Conservation (phyloP, 1,140 invertebrate genomes). For the Leucophenga varia region DNA sequence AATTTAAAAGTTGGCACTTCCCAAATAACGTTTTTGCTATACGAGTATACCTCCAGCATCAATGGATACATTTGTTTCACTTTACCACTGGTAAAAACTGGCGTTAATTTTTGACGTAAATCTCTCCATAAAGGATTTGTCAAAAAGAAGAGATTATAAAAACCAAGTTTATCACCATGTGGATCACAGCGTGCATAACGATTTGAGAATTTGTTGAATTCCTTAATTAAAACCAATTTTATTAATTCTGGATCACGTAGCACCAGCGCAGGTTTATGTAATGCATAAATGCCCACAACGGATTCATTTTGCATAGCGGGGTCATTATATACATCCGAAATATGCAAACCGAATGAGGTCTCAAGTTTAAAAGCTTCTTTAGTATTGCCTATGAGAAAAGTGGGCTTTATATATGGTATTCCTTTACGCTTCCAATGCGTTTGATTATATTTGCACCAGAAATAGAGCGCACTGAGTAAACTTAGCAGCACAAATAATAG, state of each 20-base stretch:
- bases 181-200: constrained; percentile 11
- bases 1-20: not conserved
- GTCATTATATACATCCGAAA: constrained; percentile 15
- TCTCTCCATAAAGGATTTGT: constrained; percentile 54
- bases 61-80: constrained; percentile 59
- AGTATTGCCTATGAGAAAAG: constrained; percentile 14
- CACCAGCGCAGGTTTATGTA: constrained; percentile 52
- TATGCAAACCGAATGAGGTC: constrained; percentile 6
- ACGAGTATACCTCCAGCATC: constrained; percentile 33
- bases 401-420: constrained; percentile 12
- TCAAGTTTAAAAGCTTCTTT: constrained; percentile 7
- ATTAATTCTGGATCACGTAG: constrained; percentile 58
- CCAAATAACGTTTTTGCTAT: not conserved
- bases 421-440: constrained; percentile 17
- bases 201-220: constrained; percentile 32
- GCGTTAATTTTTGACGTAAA: constrained; percentile 57
- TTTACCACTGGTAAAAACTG: constrained; percentile 59
- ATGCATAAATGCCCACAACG: constrained; percentile 46
- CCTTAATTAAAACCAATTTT: constrained; percentile 56
- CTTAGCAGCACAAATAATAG: too few relatives aligned
- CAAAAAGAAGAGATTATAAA: constrained; percentile 19
- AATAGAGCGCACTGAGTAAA: too few relatives aligned
- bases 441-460: too few relatives aligned
- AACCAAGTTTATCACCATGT: constrained; percentile 19
- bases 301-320: constrained; percentile 7